These are phyloP conservation scores for Dasyornis broadbenti DNA, from an alignment of 2,113 vertebrate species.

Conservation along the genomic window DNA sequence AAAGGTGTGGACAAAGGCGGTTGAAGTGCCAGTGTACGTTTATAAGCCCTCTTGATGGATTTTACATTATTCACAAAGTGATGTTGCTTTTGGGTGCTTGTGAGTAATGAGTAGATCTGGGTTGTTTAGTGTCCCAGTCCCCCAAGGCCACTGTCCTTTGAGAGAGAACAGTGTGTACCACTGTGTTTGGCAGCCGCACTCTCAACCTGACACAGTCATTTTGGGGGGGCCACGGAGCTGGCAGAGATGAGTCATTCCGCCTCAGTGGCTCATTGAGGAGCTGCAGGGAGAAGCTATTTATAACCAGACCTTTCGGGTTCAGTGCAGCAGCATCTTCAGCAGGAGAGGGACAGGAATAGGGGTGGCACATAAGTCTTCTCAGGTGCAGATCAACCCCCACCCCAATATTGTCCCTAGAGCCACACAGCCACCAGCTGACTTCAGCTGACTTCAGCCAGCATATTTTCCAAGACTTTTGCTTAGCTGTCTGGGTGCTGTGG, in stretches of 20 bases:
- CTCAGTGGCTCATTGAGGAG: constrained; percentile 60
- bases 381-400: neutral
- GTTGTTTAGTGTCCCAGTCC: constrained; percentile 9
- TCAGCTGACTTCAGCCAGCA: neutral
- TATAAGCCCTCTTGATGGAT: neutral
- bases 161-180: constrained; percentile 35
- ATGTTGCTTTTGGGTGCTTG: neutral
- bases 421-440: neutral
- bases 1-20: neutral
- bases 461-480: neutral
- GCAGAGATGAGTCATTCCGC: constrained; percentile 63
- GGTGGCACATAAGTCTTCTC: neutral
- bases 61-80: neutral
- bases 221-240: constrained; percentile 15
- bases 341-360: neutral
- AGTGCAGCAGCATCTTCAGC: constrained; percentile 50
- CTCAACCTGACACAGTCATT: constrained; percentile 31
- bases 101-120: neutral
- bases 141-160: constrained; percentile 46
- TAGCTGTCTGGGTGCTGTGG: neutral
- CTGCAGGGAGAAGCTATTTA: constrained; percentile 65
- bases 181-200: constrained; percentile 24
- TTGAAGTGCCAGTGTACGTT: neutral
- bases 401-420: neutral
- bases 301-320: constrained; percentile 68